Conservation (phyloP, 2,113 vertebrate species). For the Maccullochella peelii region DNA sequence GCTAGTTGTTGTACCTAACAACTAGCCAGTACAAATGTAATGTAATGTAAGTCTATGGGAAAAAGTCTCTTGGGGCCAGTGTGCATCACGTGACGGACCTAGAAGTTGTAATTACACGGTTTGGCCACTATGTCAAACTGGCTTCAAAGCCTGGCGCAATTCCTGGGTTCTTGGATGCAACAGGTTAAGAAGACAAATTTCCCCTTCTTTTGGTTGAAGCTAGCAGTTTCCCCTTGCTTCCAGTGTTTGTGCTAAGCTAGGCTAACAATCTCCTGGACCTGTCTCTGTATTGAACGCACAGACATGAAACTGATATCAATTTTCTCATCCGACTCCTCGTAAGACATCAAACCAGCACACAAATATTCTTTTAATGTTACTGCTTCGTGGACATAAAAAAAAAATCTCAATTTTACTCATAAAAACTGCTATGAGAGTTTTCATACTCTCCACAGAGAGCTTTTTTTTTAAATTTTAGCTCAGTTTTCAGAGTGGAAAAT, state of each 20-base stretch:
- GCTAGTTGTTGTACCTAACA: too few species aligned
- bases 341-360: background rate
- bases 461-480: background rate
- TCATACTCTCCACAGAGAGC: background rate
- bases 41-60: too few species aligned
- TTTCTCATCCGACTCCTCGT: background rate
- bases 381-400: background rate
- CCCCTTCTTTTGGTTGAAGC: background rate
- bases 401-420: background rate
- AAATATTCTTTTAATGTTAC: background rate
- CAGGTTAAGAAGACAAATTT: background rate
- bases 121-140: too few species aligned
- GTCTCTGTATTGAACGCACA: background rate
- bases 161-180: too few species aligned
- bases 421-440: background rate
- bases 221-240: constrained; percentile 1
- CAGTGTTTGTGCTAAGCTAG: constrained; percentile 26
- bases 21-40: too few species aligned
- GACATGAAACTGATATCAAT: background rate
- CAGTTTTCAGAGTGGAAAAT: constrained; percentile 10
- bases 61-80: too few species aligned
- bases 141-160: too few species aligned
- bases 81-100: too few species aligned
- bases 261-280: constrained; percentile 10
- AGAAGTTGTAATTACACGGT: too few species aligned